Evolutionary conservation across 1,140 invertebrate genomes (phyloP).

Genomic region (Drosophila baimaii): DNA sequence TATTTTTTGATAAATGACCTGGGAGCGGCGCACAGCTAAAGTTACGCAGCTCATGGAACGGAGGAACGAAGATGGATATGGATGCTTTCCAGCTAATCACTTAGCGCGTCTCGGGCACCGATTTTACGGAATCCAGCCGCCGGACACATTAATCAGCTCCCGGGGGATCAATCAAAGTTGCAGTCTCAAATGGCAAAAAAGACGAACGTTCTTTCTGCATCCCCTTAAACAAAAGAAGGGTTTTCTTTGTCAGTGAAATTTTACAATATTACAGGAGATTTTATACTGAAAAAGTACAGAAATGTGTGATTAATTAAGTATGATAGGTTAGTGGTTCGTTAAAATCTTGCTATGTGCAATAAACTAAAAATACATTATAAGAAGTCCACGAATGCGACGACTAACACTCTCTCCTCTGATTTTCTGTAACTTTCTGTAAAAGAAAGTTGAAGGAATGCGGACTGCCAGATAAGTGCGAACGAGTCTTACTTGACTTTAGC

Average conservation of each 20-base stretch:
- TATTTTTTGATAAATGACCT: constrained; percentile 52
- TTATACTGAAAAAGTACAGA: neutral
- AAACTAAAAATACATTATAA: no score
- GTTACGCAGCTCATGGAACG: constrained; percentile 13
- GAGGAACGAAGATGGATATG: constrained; percentile 26
- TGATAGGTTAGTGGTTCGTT: no score
- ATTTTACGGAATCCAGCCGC: constrained; percentile 8
- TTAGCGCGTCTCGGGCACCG: constrained; percentile 16
- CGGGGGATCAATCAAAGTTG: constrained; percentile 61
- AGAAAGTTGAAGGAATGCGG: neutral
- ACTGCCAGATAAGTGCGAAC: constrained; percentile 2
- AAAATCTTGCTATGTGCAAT: no score
- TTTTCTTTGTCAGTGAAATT: neutral
- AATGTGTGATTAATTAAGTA: no score
- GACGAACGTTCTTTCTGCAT: neutral
- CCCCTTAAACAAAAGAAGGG: neutral
- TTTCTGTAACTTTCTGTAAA: neutral
- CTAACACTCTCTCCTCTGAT: no score
- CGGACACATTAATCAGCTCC: constrained; percentile 60
- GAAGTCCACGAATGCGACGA: no score
- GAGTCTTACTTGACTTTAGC: constrained; percentile 5
- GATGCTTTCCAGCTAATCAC: constrained; percentile 48
- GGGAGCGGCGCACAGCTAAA: constrained; percentile 17
- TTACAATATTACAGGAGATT: no score
- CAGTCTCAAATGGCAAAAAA: constrained; percentile 8